Evolutionary conservation across 2,797 vertebrate species (phyloP).

Genomic region (Lophotriccus pileatus): DNA sequence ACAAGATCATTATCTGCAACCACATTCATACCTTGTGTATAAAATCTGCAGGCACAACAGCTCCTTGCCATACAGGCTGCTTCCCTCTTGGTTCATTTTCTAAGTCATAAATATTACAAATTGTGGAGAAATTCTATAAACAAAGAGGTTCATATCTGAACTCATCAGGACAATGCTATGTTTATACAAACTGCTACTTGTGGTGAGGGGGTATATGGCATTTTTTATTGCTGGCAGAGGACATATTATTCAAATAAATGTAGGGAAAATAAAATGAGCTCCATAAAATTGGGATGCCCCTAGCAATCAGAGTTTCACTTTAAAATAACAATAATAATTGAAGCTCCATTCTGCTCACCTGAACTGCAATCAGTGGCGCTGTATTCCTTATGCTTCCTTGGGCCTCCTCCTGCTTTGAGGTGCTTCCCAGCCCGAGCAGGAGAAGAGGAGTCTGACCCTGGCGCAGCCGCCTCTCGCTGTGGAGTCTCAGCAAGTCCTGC

Average conservation of each 20-base stretch:
- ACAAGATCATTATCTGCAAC: neutral
- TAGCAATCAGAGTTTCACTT: conserved; percentile 27
- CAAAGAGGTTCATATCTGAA: neutral
- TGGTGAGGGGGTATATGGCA: neutral
- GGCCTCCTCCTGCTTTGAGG: neutral
- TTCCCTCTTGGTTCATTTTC: neutral
- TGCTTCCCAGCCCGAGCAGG: neutral
- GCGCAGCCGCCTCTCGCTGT: fast-evolving
- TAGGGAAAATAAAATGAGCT: conserved; percentile 37
- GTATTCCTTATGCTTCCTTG: neutral
- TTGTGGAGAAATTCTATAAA: neutral
- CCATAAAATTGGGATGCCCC: neutral
- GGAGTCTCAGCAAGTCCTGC: neutral
- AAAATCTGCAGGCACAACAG: neutral
- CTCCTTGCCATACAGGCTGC: neutral
- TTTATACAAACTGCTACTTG: conserved; percentile 13
- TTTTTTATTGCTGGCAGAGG: conserved; percentile 33
- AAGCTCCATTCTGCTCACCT: neutral
- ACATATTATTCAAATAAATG: conserved; percentile 34
- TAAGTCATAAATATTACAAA: conserved; percentile 1
- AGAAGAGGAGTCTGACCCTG: neutral
- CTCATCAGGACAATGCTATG: conserved; percentile 29
- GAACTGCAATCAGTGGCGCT: fast-evolving
- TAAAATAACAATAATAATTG: conserved; percentile 19
- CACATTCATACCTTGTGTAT: neutral